phyloP scores from a whole-genome alignment of 2,113 vertebrate species.

The Rhipidura dahli region DNA sequence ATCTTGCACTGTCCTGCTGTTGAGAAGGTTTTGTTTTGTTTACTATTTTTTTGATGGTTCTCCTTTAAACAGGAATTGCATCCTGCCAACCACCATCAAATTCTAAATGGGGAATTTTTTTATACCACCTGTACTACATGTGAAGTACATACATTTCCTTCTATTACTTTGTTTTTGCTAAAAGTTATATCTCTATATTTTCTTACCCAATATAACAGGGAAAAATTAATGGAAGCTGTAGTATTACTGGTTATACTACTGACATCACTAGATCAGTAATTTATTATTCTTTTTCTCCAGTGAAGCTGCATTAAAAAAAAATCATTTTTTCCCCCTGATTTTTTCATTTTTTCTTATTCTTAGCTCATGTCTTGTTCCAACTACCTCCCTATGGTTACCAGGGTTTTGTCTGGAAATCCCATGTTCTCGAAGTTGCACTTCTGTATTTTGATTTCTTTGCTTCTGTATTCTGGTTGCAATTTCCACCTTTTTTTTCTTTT shows the following conservation, averaged over 20 bases:
- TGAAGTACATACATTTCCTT: neutral
- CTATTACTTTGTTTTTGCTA: neutral
- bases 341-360: neutral
- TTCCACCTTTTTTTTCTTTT: neutral
- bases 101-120: neutral
- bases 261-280: neutral
- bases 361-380: neutral
- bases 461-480: neutral
- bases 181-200: neutral
- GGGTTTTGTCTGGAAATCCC: neutral
- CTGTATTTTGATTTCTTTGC: neutral
- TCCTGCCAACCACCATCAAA: neutral
- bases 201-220: neutral
- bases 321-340: fast-evolving
- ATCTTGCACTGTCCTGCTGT: neutral
- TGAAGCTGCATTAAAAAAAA: neutral
- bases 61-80: neutral
- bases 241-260: neutral
- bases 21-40: neutral
- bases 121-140: neutral
- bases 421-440: neutral
- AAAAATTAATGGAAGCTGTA: neutral
- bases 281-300: neutral
- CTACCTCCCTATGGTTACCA: neutral
- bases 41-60: neutral